Conservation (phyloP, 2,888 invertebrate species). For the Lycaena phlaeas region DNA sequence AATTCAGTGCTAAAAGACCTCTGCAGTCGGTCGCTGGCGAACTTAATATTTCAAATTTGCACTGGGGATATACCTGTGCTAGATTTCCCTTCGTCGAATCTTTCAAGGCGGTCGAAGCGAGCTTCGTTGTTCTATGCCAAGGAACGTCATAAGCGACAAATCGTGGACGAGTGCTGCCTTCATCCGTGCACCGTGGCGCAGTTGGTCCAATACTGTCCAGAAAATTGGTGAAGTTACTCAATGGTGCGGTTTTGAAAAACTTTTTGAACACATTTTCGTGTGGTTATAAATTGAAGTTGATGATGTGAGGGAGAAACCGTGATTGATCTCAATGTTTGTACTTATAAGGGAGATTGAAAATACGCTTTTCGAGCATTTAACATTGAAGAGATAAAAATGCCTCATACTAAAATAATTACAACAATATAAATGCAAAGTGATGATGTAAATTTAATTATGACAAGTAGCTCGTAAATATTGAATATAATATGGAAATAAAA, state of each 20-base stretch:
- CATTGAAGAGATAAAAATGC: neutral
- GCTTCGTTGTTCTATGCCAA: slow-evolving; percentile 32
- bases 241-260: neutral
- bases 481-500: neutral
- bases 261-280: neutral
- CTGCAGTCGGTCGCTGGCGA: slow-evolving; percentile 40
- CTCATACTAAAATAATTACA: neutral
- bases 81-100: slow-evolving; percentile 29
- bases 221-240: slow-evolving; percentile 39
- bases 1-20: slow-evolving; percentile 33
- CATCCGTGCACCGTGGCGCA: slow-evolving; percentile 43
- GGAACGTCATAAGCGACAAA: slow-evolving; percentile 36
- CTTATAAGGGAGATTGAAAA: neutral
- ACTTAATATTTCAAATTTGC: slow-evolving; percentile 39
- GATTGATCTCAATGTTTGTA: slow-evolving; percentile 20
- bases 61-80: slow-evolving; percentile 31
- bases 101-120: slow-evolving; percentile 38
- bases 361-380: neutral
- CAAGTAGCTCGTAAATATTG: neutral
- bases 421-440: neutral
- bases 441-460: neutral
- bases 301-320: slow-evolving; percentile 12
- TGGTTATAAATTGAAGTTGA: neutral
- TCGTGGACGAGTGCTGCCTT: slow-evolving; percentile 47
- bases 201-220: slow-evolving; percentile 52